Evolutionary conservation across 2,888 invertebrate species (phyloP).

Genomic region (Cheilosia pagana): DNA sequence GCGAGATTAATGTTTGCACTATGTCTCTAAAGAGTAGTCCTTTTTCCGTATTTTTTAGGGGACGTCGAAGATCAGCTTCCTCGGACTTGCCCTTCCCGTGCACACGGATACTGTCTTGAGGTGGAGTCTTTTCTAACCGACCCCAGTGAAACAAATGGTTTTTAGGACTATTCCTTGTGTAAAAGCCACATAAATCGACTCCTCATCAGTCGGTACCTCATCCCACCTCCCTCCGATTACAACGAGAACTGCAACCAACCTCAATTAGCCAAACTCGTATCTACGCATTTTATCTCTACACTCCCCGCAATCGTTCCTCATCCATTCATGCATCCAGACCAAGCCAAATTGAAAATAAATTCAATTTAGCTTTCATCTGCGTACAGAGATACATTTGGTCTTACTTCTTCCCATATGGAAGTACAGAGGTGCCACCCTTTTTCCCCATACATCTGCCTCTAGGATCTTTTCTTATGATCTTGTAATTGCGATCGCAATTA

Average conservation of each 20-base stretch:
- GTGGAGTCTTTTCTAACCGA: too few relatives aligned
- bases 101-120: too few relatives aligned
- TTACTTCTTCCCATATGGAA: not conserved
- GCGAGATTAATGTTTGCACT: too few relatives aligned
- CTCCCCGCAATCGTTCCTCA: not conserved
- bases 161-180: too few relatives aligned
- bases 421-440: constrained; percentile 31
- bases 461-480: constrained; percentile 45
- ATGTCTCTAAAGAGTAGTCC: too few relatives aligned
- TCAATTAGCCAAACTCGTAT: constrained; percentile 29
- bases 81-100: too few relatives aligned
- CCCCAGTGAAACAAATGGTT: too few relatives aligned
- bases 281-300: constrained; percentile 11
- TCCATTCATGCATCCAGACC: constrained; percentile 36
- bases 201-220: too few relatives aligned
- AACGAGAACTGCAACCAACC: not conserved
- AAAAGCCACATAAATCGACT: too few relatives aligned
- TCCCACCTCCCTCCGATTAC: too few relatives aligned
- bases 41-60: too few relatives aligned
- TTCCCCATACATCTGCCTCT: constrained; percentile 18
- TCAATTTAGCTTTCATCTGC: constrained; percentile 26
- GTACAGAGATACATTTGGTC: constrained; percentile 9
- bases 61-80: too few relatives aligned
- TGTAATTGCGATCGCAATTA: constrained; percentile 64
- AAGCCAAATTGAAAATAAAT: constrained; percentile 61